Base-by-base conservation (phyloP, 2,113 vertebrate species). In the Laticauda colubrina region DNA sequence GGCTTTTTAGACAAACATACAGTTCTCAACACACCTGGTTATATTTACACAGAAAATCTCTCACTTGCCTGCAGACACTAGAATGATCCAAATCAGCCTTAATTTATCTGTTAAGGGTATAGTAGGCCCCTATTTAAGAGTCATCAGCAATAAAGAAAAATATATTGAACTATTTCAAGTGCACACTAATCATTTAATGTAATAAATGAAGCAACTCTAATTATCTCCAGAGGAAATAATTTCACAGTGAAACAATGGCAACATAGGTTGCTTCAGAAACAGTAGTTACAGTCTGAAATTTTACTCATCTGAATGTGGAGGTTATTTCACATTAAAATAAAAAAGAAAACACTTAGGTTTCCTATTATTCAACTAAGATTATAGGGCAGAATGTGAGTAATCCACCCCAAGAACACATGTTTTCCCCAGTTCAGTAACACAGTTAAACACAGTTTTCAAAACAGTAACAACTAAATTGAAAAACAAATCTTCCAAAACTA, bases 191-290 rank as follows among this genome's bases (percentile, higher is more conserved):
- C 97, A 98, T 98, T 98, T 98, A 98, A 98, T 98, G 97, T 98
- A 98, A 98, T 98, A 98, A 98, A 98, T 98, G 98, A 97, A 98
- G 97, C 98, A 98, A 97, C 97, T 97, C 97, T 98, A 98, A 98
- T 98, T 98, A 98, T 98, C 97, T 98, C 98, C 98, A 0, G 96
- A 98, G 98, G 98, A 98, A 98, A 98, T 97, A 97, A 98, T 98
- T 98, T 98, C 98, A 98, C 98, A 98, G 97, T 98, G 97, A 98
- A 98, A 98, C 97, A 98, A 98, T 98, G 97, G 97, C 95, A 98
- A 97, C 96, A 96, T 97, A 97, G 97, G 97, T 98, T 97, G 97
- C 97, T 97, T 97, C 96, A 95, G 97, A 96, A 98, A 96, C 96
- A 96, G 96, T 96, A 96, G 96, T 97, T 96, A 96, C 96, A 97